A percentile compares a stretch with the other conserved stretches of the same genome.
Conservation (phyloP, 2,113 vertebrate species). For the Empidonax traillii region DNA sequence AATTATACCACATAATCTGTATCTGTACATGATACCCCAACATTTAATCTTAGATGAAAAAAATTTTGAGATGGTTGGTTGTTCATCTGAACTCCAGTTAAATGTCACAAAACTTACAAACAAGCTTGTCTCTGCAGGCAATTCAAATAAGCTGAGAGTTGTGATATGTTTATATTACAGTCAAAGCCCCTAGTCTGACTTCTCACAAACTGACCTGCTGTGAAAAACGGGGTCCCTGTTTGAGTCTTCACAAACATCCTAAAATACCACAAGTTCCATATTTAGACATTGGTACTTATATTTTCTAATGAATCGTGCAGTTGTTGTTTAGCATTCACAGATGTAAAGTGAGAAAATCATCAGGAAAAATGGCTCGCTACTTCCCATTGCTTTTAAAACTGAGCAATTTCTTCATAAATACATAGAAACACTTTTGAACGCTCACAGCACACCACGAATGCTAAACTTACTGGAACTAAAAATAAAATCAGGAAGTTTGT, state of each 20-base stretch:
- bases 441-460: neutral
- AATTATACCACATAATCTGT: neutral
- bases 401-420: neutral
- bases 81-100: neutral
- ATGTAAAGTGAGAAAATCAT: neutral
- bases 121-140: neutral
- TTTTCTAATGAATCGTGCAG: neutral
- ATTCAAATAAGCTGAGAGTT: neutral
- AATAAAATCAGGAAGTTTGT: neutral
- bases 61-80: neutral
- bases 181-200: neutral
- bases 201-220: neutral
- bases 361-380: neutral
- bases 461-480: neutral
- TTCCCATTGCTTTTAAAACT: neutral
- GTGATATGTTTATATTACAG: neutral
- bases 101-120: neutral
- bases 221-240: neutral
- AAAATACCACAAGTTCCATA: neutral
- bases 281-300: neutral
- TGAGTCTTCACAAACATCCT: neutral
- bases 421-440: neutral
- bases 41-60: neutral
- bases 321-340: neutral
- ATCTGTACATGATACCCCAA: neutral